Evolutionary conservation across 2,113 vertebrate genomes (phyloP), one percentile per base, ranked within the genome.

Genomic region (Poecilia latipinna): DNA sequence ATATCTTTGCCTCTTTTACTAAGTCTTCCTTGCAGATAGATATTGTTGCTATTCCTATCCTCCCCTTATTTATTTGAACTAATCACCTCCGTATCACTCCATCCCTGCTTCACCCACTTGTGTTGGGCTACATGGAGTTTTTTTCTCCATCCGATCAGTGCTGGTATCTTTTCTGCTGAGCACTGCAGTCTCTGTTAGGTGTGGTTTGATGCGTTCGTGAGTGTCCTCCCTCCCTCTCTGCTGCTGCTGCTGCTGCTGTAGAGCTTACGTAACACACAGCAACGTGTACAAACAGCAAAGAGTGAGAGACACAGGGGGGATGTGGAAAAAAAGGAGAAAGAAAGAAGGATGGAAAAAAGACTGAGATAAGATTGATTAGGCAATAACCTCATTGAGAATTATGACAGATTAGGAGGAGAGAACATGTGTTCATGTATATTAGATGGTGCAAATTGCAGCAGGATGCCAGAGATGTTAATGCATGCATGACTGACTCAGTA

Each of bases 181-280:
- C 85, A 88, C 91, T 93, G 93, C 93, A 93, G 92, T 91, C 81
- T 85, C 74, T 67, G 68, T 70, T 78, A 86, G 90, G 89, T 90
- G 89, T 89, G 88, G 89, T 83, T 80, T 80, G 85, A 77, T 75
- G 78, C 65, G 72, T 79, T 86, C 78, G 71, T 86, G 79, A 80
- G 79, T 75, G 80, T 78, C 81, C 82, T 77, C 76, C 51, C 81
- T 71, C 75, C 35, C 77, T 33, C 48, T 17, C 24, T 69, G 44
- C 78, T 80, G 70, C 75, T 77, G 51, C 75, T 77, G 51, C 68
- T 86, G 82, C 76, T 83, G 85, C 87, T 87, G 79, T 82, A 75
- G 70, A 69, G 84, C 73, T 93, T 93, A 90, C 84, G 75, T 91
- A 93, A 93, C 82, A 32, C 84, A 60, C 61, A 88, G 85, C 83